Percentiles rank a stretch among this genome's conserved stretches.
phyloP scores from a whole-genome alignment of 2,888 invertebrate species.

The Andrena bucephala region DNA sequence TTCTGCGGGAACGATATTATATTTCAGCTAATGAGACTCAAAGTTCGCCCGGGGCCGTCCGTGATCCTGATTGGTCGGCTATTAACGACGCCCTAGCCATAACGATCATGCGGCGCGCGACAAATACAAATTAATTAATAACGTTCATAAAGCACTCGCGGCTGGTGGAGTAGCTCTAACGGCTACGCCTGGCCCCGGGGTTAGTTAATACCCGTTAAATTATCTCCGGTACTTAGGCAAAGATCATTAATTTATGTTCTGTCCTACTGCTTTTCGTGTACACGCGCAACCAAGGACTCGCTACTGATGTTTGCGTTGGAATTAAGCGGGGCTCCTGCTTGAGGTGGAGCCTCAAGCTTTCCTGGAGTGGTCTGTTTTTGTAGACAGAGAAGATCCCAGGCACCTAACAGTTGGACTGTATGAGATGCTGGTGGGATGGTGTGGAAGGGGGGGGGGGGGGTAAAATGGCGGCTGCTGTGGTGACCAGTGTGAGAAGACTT shows the following conservation, averaged over 20 bases:
- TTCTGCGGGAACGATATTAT: slow-evolving; percentile 28
- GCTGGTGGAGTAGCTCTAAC: slow-evolving; percentile 72
- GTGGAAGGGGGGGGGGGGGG: too few species aligned
- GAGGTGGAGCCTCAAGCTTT: neutral
- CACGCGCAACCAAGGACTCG: slow-evolving; percentile 20
- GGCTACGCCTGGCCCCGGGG: slow-evolving; percentile 62
- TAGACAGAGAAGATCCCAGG: neutral
- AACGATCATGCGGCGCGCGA: slow-evolving; percentile 73
- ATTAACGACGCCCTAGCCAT: slow-evolving; percentile 69
- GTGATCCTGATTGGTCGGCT: slow-evolving; percentile 65
- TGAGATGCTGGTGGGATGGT: too few species aligned
- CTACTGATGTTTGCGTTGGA: slow-evolving; percentile 19
- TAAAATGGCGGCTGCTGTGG: too few species aligned
- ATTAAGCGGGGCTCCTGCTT: slow-evolving; percentile 10
- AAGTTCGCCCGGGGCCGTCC: slow-evolving; percentile 39
- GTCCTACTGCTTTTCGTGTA: slow-evolving; percentile 51
- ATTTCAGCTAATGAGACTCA: slow-evolving; percentile 51
- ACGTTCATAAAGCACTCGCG: slow-evolving; percentile 77
- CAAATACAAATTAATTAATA: slow-evolving; percentile 82
- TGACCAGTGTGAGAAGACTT: too few species aligned
- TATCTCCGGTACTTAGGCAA: slow-evolving; percentile 79
- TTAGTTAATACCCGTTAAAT: slow-evolving; percentile 82
- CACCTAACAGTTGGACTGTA: too few species aligned
- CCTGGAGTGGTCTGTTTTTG: neutral
- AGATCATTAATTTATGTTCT: slow-evolving; percentile 80